Conservation (phyloP, 2,888 invertebrate genomes). For the Cosmia pyralina region DNA sequence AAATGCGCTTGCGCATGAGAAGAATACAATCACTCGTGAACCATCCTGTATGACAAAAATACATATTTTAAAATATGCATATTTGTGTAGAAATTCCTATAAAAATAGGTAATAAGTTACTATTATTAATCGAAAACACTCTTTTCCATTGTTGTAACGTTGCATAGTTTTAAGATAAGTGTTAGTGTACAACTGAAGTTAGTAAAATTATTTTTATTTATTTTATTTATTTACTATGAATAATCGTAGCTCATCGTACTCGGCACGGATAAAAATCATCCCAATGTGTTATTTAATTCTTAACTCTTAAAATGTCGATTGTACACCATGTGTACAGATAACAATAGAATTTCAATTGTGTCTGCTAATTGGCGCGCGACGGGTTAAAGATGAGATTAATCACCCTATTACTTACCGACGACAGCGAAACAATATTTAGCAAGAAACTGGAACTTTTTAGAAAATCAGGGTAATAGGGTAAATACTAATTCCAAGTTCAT, state of each 20-base stretch:
- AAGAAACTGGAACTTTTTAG: background rate
- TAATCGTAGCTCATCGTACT: too few species aligned
- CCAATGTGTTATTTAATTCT: too few species aligned
- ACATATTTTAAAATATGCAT: background rate
- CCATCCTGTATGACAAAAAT: slow-evolving; percentile 75
- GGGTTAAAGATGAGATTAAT: background rate
- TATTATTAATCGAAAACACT: background rate
- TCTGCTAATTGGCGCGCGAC: too few species aligned
- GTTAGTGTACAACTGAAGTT: too few species aligned
- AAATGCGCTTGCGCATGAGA: slow-evolving; percentile 79
- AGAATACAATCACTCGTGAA: slow-evolving; percentile 78
- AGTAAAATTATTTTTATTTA: too few species aligned
- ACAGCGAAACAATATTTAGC: background rate
- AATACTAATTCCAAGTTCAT: background rate
- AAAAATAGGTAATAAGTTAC: background rate
- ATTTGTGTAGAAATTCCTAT: background rate
- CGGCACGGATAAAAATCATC: background rate
- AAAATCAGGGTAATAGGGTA: background rate
- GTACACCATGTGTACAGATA: too few species aligned
- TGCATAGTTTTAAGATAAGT: too few species aligned
- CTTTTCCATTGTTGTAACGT: too few species aligned
- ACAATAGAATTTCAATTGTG: too few species aligned
- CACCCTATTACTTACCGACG: background rate
- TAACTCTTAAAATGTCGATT: too few species aligned
- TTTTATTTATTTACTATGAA: too few species aligned